Evolutionary conservation across 2,113 vertebrate species (phyloP), one percentile per base, ranked within the genome.

Genomic region (Aphyosemion australe): DNA sequence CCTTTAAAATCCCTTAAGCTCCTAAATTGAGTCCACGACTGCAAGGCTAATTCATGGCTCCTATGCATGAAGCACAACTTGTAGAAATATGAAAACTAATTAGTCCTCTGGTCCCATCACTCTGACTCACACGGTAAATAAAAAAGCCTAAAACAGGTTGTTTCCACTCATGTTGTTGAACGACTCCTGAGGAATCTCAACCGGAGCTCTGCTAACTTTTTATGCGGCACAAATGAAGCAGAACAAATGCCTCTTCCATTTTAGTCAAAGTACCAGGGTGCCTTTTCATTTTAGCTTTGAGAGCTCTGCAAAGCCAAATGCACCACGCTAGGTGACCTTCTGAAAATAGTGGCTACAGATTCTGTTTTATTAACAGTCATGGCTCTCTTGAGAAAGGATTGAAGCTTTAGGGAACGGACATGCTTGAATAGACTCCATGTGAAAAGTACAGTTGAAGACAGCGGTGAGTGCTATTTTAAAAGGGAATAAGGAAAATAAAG

Each of bases 1-100:
- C 76, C 68, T 74, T 75, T 65, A 43, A 60, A 73, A 46, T 52
- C 34, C 43, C 43, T 20, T 11, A 31, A 60, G 70, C 32, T n/a
- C 21, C 32, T 47, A 65, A 65, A 72, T 20, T 65, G 15, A 57
- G 31, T 20, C 55, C 46, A 45, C 39, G 34, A 52, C 39, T 50
- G 11, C 12, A 19, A 37, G 31, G 42, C 18, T 19, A 47, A 54
- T 61, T 43, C 15, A 14, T 42, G 48, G 31, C 43, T 32, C 60
- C 11, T 34, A 9, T 54, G 7, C 15, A 8, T 52, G 39, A 42
- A 39, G 7, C 41, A 32, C 37, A 1, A 19, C 20, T 55, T 26
- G 20, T 15, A 43, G 34, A 6, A 18, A 54, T 16, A 42, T 54
- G 34, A 73, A 66, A 47, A 54, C 18, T 50, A 61, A 15, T 66